phyloP scores from a whole-genome alignment of 2,888 invertebrate genomes.

The Stegana nigrithorax region DNA sequence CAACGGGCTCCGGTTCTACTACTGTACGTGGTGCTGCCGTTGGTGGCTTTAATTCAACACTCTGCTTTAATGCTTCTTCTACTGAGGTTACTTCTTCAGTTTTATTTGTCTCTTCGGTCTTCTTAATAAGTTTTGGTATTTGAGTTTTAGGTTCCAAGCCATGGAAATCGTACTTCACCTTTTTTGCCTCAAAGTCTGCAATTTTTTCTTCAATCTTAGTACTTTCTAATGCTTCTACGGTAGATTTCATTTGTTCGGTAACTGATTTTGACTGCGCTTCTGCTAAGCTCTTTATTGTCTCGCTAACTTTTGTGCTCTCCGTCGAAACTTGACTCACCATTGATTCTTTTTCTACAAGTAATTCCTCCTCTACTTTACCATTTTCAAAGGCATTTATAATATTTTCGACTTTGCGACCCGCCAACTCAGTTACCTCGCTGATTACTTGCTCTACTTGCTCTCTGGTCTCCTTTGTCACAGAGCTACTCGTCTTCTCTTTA shows the following conservation, averaged over 20 bases:
- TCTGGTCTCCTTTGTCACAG: slow-evolving; percentile 42
- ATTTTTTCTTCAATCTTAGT: slow-evolving; percentile 54
- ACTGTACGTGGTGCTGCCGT: slow-evolving; percentile 50
- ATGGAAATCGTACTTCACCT: slow-evolving; percentile 55
- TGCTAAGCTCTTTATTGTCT: slow-evolving; percentile 46
- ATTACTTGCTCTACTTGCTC: slow-evolving; percentile 47
- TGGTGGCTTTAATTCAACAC: slow-evolving; percentile 28
- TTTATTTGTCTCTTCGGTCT: slow-evolving; percentile 34
- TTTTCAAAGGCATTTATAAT: slow-evolving; percentile 55
- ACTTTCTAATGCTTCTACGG: slow-evolving; percentile 39
- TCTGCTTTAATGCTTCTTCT: slow-evolving; percentile 9
- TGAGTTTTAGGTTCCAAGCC: slow-evolving; percentile 54
- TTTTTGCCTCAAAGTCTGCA: slow-evolving; percentile 53
- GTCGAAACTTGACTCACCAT: slow-evolving; percentile 16
- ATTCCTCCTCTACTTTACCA: slow-evolving; percentile 34
- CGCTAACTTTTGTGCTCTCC: slow-evolving; percentile 48
- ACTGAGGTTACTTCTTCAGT: not conserved
- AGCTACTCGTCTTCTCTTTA: slow-evolving; percentile 48
- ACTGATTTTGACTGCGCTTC: slow-evolving; percentile 33
- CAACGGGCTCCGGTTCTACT: slow-evolving; percentile 23
- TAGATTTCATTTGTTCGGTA: slow-evolving; percentile 38
- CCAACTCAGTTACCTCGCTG: slow-evolving; percentile 48
- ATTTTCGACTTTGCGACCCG: slow-evolving; percentile 54
- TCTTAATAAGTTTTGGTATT: slow-evolving; percentile 39
- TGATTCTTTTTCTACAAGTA: not conserved